Percentiles rank a stretch among this genome's conserved stretches.
Evolutionary conservation across 2,888 invertebrate genomes (phyloP).

Genomic region (Cataglyphis livida): DNA sequence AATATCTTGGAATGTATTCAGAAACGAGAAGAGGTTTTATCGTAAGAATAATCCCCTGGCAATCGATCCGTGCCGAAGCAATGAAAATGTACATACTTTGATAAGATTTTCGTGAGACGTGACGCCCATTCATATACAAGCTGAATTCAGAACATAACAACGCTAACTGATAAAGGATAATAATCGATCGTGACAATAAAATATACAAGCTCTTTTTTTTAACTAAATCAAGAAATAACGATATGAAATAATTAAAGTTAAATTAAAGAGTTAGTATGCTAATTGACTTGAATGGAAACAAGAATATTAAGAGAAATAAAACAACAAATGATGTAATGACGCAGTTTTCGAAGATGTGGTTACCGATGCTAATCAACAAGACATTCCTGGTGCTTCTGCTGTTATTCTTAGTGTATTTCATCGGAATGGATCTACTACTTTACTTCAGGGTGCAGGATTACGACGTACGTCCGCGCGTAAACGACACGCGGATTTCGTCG

Average conservation of each 20-base stretch:
- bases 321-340: background rate
- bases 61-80: background rate
- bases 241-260: background rate
- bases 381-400: conserved; percentile 87
- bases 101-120: conserved; percentile 5
- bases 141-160: background rate
- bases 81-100: background rate
- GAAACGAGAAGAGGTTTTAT: background rate
- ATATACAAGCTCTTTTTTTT: background rate
- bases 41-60: background rate
- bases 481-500: conserved; percentile 73
- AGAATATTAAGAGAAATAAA: background rate
- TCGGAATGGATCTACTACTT: conserved; percentile 91
- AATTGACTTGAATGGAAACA: background rate
- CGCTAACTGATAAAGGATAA: background rate
- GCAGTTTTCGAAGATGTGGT: conserved; percentile 60
- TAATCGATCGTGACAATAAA: background rate
- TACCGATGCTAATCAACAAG: conserved; percentile 60
- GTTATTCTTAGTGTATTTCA: conserved; percentile 87
- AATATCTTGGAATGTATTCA: background rate
- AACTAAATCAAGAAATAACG: background rate
- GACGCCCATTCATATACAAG: background rate
- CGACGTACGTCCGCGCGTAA: conserved; percentile 87
- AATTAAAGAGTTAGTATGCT: background rate
- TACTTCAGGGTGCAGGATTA: conserved; percentile 91